phyloP scores from a whole-genome alignment of 1,140 invertebrate species.

The Trachymyrmex septentrionalis region DNA sequence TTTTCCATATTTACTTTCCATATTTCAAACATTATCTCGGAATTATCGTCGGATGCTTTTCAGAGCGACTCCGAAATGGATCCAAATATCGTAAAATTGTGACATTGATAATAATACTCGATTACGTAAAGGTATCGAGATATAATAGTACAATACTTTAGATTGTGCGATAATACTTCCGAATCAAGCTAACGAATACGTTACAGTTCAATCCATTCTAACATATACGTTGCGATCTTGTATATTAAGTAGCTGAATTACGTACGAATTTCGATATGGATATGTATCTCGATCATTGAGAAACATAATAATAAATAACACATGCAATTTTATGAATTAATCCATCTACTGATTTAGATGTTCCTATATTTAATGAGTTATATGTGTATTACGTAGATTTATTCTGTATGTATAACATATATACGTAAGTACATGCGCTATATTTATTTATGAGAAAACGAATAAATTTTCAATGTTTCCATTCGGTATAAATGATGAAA shows the following conservation, averaged over 20 bases:
- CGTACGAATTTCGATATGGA: constrained; percentile 36
- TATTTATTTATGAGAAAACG: neutral
- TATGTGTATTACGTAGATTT: neutral
- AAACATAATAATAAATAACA: constrained; percentile 58
- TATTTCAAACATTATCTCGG: constrained; percentile 27
- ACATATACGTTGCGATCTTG: constrained; percentile 28
- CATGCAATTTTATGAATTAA: constrained; percentile 46
- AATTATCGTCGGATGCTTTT: neutral
- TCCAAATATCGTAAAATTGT: constrained; percentile 35
- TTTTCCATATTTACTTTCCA: constrained; percentile 15
- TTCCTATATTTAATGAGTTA: constrained; percentile 3
- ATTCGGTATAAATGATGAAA: neutral
- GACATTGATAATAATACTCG: constrained; percentile 48
- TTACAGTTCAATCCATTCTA: constrained; percentile 25
- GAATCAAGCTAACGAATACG: constrained; percentile 14
- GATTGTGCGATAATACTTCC: constrained; percentile 43
- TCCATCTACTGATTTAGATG: constrained; percentile 17
- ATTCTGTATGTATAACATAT: no score
- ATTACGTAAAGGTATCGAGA: constrained; percentile 3
- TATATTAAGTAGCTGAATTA: constrained; percentile 39
- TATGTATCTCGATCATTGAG: constrained; percentile 54
- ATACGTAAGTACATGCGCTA: no score
- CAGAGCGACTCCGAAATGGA: neutral
- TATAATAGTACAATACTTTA: constrained; percentile 34
- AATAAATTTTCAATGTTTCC: neutral